Percentiles rank a stretch among this genome's conserved stretches.
Conservation (phyloP, 2,797 vertebrate species). For the Lutjanus argentimaculatus region DNA sequence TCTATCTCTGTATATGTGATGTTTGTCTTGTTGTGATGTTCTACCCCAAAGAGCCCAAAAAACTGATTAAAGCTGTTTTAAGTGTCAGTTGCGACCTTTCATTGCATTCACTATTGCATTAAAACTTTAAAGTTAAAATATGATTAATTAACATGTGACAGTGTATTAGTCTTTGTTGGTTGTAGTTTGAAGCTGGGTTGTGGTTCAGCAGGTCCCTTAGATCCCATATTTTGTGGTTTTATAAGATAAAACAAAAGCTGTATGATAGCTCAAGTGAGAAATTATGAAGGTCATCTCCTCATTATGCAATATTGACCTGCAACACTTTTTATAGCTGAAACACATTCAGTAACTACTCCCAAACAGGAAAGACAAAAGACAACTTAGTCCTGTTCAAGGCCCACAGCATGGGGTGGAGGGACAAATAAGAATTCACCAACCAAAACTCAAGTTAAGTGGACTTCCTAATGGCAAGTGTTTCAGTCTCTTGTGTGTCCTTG, state of each 20-base stretch:
- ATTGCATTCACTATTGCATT: background rate
- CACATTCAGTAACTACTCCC: background rate
- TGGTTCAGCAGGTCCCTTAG: background rate
- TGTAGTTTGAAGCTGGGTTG: background rate
- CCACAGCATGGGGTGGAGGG: conserved; percentile 11
- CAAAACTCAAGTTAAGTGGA: conserved; percentile 24
- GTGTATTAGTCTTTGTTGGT: background rate
- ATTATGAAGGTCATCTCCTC: background rate
- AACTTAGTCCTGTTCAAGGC: background rate
- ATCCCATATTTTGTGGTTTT: background rate
- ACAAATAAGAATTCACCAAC: conserved; percentile 6
- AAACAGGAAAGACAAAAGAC: conserved; percentile 1
- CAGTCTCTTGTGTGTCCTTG: conserved; percentile 35
- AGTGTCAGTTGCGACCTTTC: too few species aligned
- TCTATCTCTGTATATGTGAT: too few species aligned
- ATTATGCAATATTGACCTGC: background rate
- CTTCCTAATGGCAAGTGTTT: conserved; percentile 8
- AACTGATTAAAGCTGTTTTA: too few species aligned
- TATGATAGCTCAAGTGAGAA: background rate
- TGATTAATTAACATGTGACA: background rate
- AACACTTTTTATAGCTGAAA: conserved; percentile 4
- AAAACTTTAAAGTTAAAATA: background rate
- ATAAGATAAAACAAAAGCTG: background rate
- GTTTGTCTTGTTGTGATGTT: too few species aligned
- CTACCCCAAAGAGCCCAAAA: too few species aligned